A percentile compares a stretch with the other conserved stretches of the same genome.
phyloP scores from a whole-genome alignment of 2,797 vertebrate species.

The Pangasius djambal region DNA sequence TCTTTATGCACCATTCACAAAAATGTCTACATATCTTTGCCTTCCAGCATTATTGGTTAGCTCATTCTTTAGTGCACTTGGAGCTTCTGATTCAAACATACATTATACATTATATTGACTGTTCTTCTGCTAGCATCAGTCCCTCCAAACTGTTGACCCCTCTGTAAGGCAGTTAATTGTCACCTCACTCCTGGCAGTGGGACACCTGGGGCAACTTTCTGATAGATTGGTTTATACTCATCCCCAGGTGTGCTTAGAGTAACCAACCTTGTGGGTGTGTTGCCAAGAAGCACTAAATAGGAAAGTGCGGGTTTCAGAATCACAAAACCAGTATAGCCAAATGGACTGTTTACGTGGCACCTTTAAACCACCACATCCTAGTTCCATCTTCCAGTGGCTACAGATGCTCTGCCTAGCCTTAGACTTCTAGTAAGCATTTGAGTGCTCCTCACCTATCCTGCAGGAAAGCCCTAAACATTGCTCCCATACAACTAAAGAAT shows the following conservation, averaged over 20 bases:
- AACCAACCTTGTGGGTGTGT: background rate
- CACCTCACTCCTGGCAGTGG: background rate
- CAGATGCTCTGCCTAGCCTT: background rate
- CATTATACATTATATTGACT: background rate
- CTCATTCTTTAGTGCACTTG: background rate
- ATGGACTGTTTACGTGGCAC: background rate
- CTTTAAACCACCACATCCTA: too few species aligned
- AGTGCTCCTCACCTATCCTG: background rate
- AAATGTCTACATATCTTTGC: background rate
- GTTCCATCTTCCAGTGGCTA: background rate
- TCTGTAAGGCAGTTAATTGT: background rate
- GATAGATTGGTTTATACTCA: background rate
- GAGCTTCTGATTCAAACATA: background rate
- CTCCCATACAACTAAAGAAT: background rate
- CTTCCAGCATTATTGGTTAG: background rate
- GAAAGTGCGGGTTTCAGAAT: background rate
- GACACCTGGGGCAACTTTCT: background rate
- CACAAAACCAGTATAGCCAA: background rate
- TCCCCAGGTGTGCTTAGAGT: background rate
- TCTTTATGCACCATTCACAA: background rate
- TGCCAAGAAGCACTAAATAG: constrained; percentile 2
- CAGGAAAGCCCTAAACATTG: background rate
- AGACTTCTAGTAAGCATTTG: background rate
- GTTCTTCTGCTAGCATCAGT: background rate
- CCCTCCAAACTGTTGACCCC: background rate